Evolutionary conservation across 2,797 vertebrate species (phyloP).

Genomic region (Coreius guichenoti): DNA sequence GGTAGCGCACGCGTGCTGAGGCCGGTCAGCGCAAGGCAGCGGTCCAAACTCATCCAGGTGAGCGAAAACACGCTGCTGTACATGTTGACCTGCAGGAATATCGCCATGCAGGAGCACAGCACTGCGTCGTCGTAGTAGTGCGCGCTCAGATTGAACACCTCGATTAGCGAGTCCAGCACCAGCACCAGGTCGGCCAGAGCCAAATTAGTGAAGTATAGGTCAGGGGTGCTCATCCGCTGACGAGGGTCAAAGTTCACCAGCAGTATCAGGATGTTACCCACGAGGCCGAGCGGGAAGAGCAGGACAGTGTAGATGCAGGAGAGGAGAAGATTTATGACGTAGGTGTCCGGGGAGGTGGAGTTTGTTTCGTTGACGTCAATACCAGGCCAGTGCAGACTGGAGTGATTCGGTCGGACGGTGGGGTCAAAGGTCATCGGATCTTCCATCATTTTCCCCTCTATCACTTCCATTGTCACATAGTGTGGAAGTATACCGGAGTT

Average conservation of each 20-base stretch:
- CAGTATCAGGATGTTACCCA: conserved; percentile 90
- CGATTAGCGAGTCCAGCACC: conserved; percentile 90
- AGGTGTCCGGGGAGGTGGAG: conserved; percentile 73
- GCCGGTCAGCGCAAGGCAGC: conserved; percentile 84
- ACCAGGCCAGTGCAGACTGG: not conserved
- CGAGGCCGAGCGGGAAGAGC: conserved; percentile 88
- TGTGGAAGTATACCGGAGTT: not conserved
- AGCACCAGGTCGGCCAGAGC: conserved; percentile 87
- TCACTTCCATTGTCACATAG: not conserved
- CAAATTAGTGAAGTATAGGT: conserved; percentile 91
- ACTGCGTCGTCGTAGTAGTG: conserved; percentile 87
- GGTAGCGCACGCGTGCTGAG: conserved; percentile 77
- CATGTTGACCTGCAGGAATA: conserved; percentile 94
- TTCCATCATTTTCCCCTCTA: conserved; percentile 12
- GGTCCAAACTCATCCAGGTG: conserved; percentile 96
- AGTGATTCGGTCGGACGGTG: not conserved
- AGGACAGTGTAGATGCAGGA: conserved; percentile 87
- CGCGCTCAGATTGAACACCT: conserved; percentile 90
- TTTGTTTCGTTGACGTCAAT: conserved; percentile 60
- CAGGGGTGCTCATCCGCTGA: conserved; percentile 84
- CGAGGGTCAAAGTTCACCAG: conserved; percentile 86
- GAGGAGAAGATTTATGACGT: conserved; percentile 82
- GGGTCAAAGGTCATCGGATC: not conserved
- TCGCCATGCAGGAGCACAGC: conserved; percentile 92
- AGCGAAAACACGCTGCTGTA: conserved; percentile 96